Base-by-base conservation (phyloP, 2,113 vertebrate genomes). In the Pipra filicauda region DNA sequence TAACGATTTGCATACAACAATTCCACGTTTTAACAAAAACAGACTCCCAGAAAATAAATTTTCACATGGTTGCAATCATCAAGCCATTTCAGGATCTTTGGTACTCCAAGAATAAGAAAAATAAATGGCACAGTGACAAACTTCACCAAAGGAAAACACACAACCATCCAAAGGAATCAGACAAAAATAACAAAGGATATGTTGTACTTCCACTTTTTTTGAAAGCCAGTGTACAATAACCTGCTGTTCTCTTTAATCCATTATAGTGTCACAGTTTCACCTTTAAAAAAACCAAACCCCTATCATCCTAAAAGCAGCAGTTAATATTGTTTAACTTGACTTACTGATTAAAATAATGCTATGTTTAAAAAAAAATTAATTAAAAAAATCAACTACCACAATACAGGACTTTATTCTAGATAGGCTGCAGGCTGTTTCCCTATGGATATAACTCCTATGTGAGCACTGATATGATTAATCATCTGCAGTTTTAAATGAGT, bases 71-170 rank as follows among this genome's bases (percentile, higher is more conserved):
- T 93, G 89, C 76, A 95, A 95, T 92, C 95, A 95, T 97, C 96
- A 96, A 97, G 97, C 97, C 96, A 96, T 96, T 96, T 97, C 96
- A 97, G 97, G 97, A 97, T 98, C 98, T 98, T 98, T 98, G 98
- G 98, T 98, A 98, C 97, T 97, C 92, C 93, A 95, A 97, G 95
- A 85, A 87, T 76, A 97, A 96, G 85, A 95, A 95, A 97, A 95
- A 82, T 95, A 95, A 97, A 97, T 97, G 96, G 97, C 97, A 98
- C 95, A 93, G 67, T 94, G 94, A 97, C 89, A 95, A 92, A 94
- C 80, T 57, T 81, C 12, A 5, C 86, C 79, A 84, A 96, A 97
- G 87, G 61, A 91, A 97, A 91, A 91, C 35, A 33, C 57, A 94
- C 86, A 91, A 64, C 57, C 83, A 71, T 88, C 72, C 69, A 94